Percentiles rank a stretch among this genome's conserved stretches.
Conservation (phyloP, 2,888 invertebrate species). For the Erebia epiphron region DNA sequence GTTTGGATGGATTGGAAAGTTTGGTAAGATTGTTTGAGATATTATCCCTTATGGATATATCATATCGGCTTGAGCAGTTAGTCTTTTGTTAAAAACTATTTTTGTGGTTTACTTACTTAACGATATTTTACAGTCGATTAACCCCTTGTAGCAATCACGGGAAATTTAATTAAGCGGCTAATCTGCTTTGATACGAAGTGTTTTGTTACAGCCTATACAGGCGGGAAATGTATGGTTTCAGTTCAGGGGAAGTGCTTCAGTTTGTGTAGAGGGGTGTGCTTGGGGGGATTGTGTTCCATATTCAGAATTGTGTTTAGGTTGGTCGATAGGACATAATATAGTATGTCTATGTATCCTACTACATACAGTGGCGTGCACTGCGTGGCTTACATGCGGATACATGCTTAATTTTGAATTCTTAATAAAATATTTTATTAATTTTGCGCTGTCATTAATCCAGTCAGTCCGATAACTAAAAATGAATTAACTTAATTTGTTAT, state of each 20-base stretch:
- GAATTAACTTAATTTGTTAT: no score
- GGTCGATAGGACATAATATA: slow-evolving; percentile 13
- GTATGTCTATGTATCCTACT: background rate
- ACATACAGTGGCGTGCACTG: background rate
- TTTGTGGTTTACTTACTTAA: slow-evolving; percentile 39
- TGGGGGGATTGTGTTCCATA: slow-evolving; percentile 33
- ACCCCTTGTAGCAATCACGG: slow-evolving; percentile 75
- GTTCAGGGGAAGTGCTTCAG: slow-evolving; percentile 77
- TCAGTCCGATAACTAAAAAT: no score
- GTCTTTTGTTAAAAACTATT: background rate
- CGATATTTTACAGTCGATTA: slow-evolving; percentile 62
- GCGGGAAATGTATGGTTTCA: slow-evolving; percentile 69
- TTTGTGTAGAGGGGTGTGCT: slow-evolving; percentile 42
- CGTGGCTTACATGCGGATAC: background rate
- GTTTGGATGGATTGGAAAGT: no score
- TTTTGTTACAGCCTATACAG: slow-evolving; percentile 71
- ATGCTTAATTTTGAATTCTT: no score
- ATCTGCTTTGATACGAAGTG: slow-evolving; percentile 75
- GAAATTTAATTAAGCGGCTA: slow-evolving; percentile 77
- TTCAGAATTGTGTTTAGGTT: slow-evolving; percentile 28
- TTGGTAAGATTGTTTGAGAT: no score
- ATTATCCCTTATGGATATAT: no score
- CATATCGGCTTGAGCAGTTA: background rate
- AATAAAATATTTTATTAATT: no score
- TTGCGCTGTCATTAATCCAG: no score